phyloP scores from a whole-genome alignment of 2,888 invertebrate species.

The Cryptophagus acutangulus region DNA sequence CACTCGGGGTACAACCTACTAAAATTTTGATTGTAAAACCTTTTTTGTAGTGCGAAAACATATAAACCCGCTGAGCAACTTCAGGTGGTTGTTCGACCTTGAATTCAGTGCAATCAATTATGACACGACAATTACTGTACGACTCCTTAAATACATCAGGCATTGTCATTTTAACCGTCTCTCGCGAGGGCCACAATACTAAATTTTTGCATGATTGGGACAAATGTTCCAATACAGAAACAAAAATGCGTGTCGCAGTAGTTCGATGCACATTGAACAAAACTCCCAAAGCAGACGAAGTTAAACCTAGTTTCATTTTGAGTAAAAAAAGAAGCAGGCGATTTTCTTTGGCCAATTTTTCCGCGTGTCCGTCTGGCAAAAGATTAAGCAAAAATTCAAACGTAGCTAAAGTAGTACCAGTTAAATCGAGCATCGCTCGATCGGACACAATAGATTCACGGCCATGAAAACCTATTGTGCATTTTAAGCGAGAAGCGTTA shows the following conservation, averaged over 20 bases:
- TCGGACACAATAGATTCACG: no score
- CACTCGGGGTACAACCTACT: conserved; percentile 4
- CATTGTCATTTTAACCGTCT: conserved; percentile 7
- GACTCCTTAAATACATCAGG: conserved; percentile 3
- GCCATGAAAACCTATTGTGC: no score
- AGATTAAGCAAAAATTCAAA: conserved; percentile 20
- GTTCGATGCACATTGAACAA: conserved; percentile 3
- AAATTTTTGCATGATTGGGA: not conserved
- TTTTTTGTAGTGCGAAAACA: conserved; percentile 9
- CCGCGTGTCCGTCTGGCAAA: conserved; percentile 8
- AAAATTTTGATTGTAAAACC: conserved; percentile 1
- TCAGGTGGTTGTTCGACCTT: conserved; percentile 5
- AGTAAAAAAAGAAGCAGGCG: conserved; percentile 19
- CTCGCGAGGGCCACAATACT: conserved; percentile 7
- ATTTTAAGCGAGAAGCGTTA: no score
- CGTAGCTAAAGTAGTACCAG: no score
- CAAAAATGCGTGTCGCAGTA: not conserved
- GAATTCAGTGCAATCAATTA: conserved; percentile 14
- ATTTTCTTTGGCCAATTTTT: conserved; percentile 11
- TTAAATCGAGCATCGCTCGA: no score
- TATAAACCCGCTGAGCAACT: not conserved
- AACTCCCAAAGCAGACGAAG: conserved; percentile 2
- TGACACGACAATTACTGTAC: conserved; percentile 6
- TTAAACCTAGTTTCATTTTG: conserved; percentile 14
- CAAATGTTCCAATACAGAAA: not conserved